phyloP scores from a whole-genome alignment of 2,888 invertebrate species.

The Bimastos eiseni region DNA sequence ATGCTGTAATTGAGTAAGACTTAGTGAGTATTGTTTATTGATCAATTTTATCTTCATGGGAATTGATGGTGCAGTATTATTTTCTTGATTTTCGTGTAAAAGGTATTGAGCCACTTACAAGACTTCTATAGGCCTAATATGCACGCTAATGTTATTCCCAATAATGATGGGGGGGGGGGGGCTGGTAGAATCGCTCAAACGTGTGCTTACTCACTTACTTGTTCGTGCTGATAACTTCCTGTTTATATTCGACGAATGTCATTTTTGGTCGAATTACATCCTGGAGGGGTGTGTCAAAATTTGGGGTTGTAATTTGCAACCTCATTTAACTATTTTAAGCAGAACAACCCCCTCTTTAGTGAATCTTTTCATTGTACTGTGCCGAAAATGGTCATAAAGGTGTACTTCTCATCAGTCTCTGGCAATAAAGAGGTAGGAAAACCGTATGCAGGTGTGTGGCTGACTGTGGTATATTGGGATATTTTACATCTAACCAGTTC shows the following conservation, averaged over 20 bases:
- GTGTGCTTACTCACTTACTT: background rate
- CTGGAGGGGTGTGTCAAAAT: constrained; percentile 2
- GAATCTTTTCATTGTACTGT: background rate
- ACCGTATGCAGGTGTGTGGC: background rate
- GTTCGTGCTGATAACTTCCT: background rate
- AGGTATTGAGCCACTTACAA: background rate
- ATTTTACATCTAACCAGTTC: background rate
- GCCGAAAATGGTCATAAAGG: constrained; percentile 36
- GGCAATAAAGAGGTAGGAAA: constrained; percentile 35
- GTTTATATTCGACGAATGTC: background rate
- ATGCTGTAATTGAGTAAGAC: background rate
- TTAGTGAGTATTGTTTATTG: no score
- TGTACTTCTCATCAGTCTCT: constrained; percentile 37
- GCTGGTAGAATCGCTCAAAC: background rate
- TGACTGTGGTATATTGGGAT: background rate
- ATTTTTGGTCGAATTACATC: background rate
- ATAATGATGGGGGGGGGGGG: no score
- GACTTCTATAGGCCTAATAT: no score
- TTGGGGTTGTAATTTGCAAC: background rate
- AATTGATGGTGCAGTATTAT: no score
- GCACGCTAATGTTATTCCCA: background rate
- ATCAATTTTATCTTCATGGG: no score
- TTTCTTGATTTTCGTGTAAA: background rate
- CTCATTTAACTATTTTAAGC: background rate
- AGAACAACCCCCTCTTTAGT: background rate